Evolutionary conservation across 2,888 invertebrate species (phyloP).

Genomic region (Opisthograptis luteolata): DNA sequence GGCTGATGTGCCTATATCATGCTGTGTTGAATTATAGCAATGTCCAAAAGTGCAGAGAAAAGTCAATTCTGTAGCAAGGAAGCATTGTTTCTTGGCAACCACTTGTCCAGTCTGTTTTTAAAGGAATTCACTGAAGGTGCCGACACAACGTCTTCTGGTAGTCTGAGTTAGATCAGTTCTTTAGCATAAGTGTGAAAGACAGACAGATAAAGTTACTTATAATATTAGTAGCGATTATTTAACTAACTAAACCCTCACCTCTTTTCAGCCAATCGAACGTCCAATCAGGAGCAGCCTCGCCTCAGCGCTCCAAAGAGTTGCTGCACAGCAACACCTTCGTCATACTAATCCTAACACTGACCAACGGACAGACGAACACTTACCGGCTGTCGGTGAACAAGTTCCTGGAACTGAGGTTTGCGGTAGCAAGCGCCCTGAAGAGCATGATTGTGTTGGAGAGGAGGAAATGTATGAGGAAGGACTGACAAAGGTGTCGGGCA

Average conservation of each 20-base stretch:
- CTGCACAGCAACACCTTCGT: constrained; percentile 56
- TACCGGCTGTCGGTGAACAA: constrained; percentile 61
- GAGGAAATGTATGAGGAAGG: constrained; percentile 69
- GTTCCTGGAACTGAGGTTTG: constrained; percentile 68
- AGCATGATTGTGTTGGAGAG: constrained; percentile 68
- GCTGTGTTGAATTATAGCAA: no score
- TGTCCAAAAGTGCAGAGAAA: no score
- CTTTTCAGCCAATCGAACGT: constrained; percentile 63
- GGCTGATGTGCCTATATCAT: no score
- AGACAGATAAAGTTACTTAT: no score
- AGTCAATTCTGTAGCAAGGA: no score
- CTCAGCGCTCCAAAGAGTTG: constrained; percentile 50
- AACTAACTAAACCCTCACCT: neutral
- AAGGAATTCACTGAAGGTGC: no score
- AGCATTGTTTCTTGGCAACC: no score
- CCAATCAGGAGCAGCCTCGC: constrained; percentile 41
- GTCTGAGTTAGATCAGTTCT: no score
- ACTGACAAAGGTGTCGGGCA: constrained; percentile 56
- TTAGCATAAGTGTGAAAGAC: no score
- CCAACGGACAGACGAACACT: constrained; percentile 52
- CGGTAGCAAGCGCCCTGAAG: constrained; percentile 67
- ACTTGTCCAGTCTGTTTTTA: no score
- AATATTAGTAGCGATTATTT: no score
- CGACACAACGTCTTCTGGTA: no score
- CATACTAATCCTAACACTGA: constrained; percentile 55